phyloP scores from a whole-genome alignment of 30 jellyfish, hydroid and myxozoan genomes.

The Catostylus mosaicus region DNA sequence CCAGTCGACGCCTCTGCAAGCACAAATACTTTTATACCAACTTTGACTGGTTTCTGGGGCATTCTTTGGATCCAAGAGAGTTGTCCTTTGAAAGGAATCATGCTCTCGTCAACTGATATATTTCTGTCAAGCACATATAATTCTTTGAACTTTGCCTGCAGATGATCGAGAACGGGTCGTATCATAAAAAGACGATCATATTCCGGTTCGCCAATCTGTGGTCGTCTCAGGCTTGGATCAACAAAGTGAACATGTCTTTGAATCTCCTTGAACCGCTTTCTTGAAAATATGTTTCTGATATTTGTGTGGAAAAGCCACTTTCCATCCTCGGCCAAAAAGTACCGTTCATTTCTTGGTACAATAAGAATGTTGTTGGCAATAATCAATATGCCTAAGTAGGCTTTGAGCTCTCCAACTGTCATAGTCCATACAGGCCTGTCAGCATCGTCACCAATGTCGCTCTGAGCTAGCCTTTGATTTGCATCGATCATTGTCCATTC shows the following conservation, averaged over 20 bases:
- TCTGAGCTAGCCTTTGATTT: background rate
- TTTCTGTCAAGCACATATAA: constrained; percentile 35
- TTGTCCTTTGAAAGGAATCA: constrained; percentile 78
- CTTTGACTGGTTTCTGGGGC: constrained; percentile 77
- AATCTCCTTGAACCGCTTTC: constrained; percentile 61
- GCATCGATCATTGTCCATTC: constrained; percentile 21
- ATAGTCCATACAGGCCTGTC: constrained; percentile 19
- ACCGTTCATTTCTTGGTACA: constrained; percentile 17
- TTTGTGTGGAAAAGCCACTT: constrained; percentile 19
- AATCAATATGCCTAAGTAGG: constrained; percentile 46
- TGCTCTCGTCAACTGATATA: constrained; percentile 67
- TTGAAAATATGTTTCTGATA: constrained; percentile 11
- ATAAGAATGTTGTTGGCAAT: constrained; percentile 10
- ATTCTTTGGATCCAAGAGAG: constrained; percentile 57
- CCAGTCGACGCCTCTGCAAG: constrained; percentile 26
- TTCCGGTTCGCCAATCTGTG: no score
- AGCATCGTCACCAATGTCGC: background rate
- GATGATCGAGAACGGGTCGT: constrained; percentile 72
- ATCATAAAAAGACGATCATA: constrained; percentile 46
- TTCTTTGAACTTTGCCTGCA: constrained; percentile 51
- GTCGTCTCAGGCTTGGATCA: constrained; percentile 23
- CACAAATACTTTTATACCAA: constrained; percentile 32
- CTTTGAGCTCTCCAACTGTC: constrained; percentile 35
- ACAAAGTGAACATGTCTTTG: constrained; percentile 35
- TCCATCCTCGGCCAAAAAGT: background rate